Evolutionary conservation across 2,113 vertebrate genomes (phyloP).

Genomic region (Nibea coibor): DNA sequence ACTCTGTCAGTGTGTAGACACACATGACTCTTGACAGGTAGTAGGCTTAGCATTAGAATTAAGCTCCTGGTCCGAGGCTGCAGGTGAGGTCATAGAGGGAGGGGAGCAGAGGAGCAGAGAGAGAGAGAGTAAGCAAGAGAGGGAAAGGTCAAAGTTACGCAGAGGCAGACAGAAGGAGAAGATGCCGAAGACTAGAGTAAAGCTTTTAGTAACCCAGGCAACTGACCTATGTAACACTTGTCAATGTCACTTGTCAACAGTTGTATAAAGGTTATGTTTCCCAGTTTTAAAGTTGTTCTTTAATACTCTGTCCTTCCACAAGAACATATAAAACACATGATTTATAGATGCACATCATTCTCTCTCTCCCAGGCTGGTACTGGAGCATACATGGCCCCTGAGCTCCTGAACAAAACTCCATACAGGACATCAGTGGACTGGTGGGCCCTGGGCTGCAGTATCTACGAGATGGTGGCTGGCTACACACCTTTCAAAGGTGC

Average conservation of each 20-base stretch:
- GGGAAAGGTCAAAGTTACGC: conserved; percentile 25
- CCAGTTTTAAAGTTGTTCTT: not conserved
- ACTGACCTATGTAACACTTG: not conserved
- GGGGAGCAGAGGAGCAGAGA: not conserved
- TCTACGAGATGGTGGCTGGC: conserved; percentile 95
- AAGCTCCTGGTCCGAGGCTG: conserved; percentile 62
- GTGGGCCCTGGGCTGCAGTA: conserved; percentile 95
- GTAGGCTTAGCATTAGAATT: conserved; percentile 82
- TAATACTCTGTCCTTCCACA: not conserved
- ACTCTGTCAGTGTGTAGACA: conserved; percentile 63
- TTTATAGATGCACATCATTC: not conserved
- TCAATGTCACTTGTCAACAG: not conserved
- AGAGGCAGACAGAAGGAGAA: conserved; percentile 19
- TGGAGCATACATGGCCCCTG: conserved; percentile 95
- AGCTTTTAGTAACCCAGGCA: not conserved
- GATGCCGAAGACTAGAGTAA: not conserved
- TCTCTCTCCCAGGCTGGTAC: conserved; percentile 89
- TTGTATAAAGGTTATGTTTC: not conserved
- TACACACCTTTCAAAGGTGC: conserved; percentile 93
- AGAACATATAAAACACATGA: not conserved
- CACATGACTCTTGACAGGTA: conserved; percentile 80
- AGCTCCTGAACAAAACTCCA: conserved; percentile 88
- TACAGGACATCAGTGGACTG: conserved; percentile 96
- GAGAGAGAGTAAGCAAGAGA: not conserved
- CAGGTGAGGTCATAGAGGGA: conserved; percentile 53